Base-by-base conservation (phyloP, 2,797 vertebrate species). In the Ctenochaetus hawaiiensis region DNA sequence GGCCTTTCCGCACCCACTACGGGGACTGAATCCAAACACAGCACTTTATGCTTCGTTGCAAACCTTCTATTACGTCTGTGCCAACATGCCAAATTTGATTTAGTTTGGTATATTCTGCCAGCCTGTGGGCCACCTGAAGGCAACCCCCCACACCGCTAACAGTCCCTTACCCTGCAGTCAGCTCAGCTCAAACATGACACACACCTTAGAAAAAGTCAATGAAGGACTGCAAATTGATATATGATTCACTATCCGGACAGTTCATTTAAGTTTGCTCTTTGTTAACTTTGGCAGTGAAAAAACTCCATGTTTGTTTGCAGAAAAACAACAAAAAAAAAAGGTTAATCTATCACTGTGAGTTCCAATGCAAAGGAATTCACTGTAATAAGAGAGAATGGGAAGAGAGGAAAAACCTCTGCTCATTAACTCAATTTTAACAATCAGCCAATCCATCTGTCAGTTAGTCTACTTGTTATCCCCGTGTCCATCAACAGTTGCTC, bases 361-460 rank as follows among this genome's bases (percentile, higher is more conserved):
- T 39, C 34, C 37, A 43, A 59, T 60, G 62, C 45, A 48, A 47
- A 34, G 43, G 49, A 68, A 70, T 75, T 82, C 65, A 71, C 30
- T 60, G 72, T 83, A 73, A 72, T 58, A 44, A 53, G 49, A 75
- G 72, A 69, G 59, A 84, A 64, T 23, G 43, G 75, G 49, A 79
- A 68, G 51, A 52, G 4, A 45, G 47, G 66, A 56, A 63, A 72
- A 88, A 86, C 78, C 87, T 87, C 84, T 91, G 85, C 79, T 87
- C 84, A 82, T 90, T 83, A 80, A 76, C 67, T 67, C 79, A 22
- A 82, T 70, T 87, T 91, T 49, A 85, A 85, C 77, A 83, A 83
- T 89, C 80, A 87, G 83, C 81, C 83, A 64, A 77, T 90, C 83
- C 64, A 58, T 91, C 88, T 72, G 88, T 91, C 89, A 79, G 81